Evolutionary conservation across 2,888 invertebrate genomes (phyloP).

Genomic region (Agrochola macilenta): DNA sequence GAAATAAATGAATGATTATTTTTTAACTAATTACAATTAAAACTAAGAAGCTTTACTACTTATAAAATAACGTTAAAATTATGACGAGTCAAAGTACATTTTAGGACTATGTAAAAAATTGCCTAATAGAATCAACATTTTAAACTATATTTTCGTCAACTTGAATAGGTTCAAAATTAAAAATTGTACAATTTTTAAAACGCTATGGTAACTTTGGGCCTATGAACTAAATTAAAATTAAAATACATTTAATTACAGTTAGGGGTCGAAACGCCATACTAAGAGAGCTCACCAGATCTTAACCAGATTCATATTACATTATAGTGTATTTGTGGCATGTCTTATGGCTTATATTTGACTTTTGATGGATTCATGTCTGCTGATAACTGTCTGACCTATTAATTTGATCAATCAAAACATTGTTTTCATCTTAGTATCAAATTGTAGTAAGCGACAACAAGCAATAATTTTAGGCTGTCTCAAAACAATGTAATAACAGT

Average conservation of each 20-base stretch:
- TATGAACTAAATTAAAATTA: constrained; percentile 78
- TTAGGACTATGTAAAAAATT: constrained; percentile 63
- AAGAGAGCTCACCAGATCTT: constrained; percentile 69
- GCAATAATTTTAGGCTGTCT: background rate
- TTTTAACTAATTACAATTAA: constrained; percentile 71
- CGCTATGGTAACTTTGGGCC: constrained; percentile 86
- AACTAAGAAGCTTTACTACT: constrained; percentile 79
- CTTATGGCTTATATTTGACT: constrained; percentile 75
- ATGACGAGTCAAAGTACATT: constrained; percentile 74
- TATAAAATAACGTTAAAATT: constrained; percentile 75
- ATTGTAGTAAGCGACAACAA: background rate
- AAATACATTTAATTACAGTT: constrained; percentile 67
- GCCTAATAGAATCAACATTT: constrained; percentile 65
- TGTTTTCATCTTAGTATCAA: background rate
- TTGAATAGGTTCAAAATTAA: constrained; percentile 69
- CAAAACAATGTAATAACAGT: constrained; percentile 13
- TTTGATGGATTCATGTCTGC: constrained; percentile 65
- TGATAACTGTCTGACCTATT: constrained; percentile 62
- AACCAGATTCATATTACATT: constrained; percentile 53
- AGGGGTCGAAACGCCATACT: constrained; percentile 62
- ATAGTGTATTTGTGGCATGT: constrained; percentile 74
- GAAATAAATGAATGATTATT: constrained; percentile 63
- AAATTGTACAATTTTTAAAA: constrained; percentile 83
- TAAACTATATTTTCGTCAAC: constrained; percentile 66
- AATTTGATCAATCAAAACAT: background rate